Evolutionary conservation across 2,113 vertebrate genomes (phyloP).

Genomic region (Rhinolophus sinicus): DNA sequence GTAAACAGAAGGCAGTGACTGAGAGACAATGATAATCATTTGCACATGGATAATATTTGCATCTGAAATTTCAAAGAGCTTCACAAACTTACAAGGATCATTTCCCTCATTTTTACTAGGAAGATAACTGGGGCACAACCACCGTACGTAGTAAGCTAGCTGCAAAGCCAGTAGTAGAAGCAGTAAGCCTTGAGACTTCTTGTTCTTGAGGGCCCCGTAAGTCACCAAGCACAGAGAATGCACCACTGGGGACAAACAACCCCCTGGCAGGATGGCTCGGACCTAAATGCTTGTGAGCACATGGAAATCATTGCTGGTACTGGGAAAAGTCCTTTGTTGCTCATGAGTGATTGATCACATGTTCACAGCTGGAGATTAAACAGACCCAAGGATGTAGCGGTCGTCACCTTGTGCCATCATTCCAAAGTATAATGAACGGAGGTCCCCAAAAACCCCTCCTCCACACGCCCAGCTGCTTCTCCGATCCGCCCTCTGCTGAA

Average conservation of each 20-base stretch:
- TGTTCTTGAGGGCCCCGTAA: neutral
- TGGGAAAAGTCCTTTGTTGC: constrained; percentile 47
- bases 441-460: neutral
- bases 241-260: rapidly evolving
- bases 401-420: constrained; percentile 41
- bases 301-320: constrained; percentile 59
- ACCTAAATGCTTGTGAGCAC: constrained; percentile 38
- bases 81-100: neutral
- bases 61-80: neutral
- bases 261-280: neutral
- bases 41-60: neutral
- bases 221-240: neutral
- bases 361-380: constrained; percentile 62
- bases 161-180: neutral
- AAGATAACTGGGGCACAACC: neutral
- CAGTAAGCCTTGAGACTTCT: neutral
- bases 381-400: constrained; percentile 33
- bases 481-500: neutral
- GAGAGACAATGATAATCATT: neutral
- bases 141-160: neutral
- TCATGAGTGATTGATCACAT: constrained; percentile 46
- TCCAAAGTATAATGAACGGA: neutral
- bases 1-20: constrained; percentile 64
- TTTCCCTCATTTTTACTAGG: neutral
- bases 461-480: constrained; percentile 4